Evolutionary conservation across 2,888 invertebrate genomes (phyloP), one percentile per base, ranked within the genome.

Genomic region (Protonemura montana): DNA sequence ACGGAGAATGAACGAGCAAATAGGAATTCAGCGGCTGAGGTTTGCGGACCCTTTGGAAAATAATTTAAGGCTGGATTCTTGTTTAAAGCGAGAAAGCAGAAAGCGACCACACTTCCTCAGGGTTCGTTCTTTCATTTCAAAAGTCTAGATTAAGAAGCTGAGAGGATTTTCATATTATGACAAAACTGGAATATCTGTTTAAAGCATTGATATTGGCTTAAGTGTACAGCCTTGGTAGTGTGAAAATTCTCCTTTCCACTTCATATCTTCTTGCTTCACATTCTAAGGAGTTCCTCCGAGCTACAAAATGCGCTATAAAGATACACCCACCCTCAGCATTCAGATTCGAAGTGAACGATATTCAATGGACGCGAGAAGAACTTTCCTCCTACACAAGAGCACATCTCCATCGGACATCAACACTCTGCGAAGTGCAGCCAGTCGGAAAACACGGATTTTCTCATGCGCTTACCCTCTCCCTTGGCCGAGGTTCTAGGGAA

Each of bases 361-460:
- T 78, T 26, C 78, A 78, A 78, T 27, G 16, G 28, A 78, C 78
- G 78, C n/a, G 78, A 5, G 28, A 59, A 21, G 59, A 59, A 1
- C 16, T 78, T 27, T 10, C 26, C 78, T 25, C 0, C 27, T 28
- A 0, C n/a, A 78, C n/a, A 25, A 25, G 78, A 78, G 27, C 13
- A 78, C 78, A 78, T 78, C 6, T 78, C 35, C 35, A 27, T 78
- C 13, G 78, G 78, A 78, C 78, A 78, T 78, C 78, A 78, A 78
- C 78, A 78, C 78, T 5, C 78, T 77, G 27, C 10, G 10, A 27
- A 27, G 78, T 78, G 78, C n/a, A 28, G 2, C 78, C 1, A 27
- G 27, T 78, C 78, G 78, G 78, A 78, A 78, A 78, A 78, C 26
- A 78, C 78, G 78, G 16, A 27, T 78, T 26, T 78, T 10, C 28